These are phyloP conservation scores for Amaurobius ferox DNA, from an alignment of 2,888 invertebrate genomes.

Conservation along the genomic window DNA sequence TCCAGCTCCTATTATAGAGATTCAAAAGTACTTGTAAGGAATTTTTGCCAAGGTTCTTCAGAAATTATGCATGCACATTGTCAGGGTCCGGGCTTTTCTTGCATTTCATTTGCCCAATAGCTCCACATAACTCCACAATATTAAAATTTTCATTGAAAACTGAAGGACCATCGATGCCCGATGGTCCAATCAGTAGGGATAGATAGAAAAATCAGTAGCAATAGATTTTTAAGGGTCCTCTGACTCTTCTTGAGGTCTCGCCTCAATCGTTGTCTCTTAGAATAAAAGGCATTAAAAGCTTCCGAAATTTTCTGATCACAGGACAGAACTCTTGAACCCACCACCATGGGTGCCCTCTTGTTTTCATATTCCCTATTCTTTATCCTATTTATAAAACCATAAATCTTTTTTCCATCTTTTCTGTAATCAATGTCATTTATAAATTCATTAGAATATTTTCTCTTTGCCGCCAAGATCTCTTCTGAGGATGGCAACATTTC, in stretches of 20 bases:
- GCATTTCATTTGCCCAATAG: no score
- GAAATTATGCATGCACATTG: no score
- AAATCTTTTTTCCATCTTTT: no score
- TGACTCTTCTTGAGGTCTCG: slow-evolving; percentile 13
- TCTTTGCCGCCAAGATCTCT: slow-evolving; percentile 2
- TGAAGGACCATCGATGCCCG: no score
- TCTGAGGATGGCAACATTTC: not conserved
- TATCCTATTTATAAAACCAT: no score
- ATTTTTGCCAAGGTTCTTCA: no score
- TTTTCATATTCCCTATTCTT: not conserved
- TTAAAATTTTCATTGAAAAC: slow-evolving; percentile 12
- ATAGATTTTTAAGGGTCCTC: slow-evolving; percentile 7
- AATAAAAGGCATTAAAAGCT: slow-evolving; percentile 21
- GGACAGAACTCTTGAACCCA: slow-evolving; percentile 3
- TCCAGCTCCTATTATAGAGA: no score
- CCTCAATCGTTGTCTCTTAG: not conserved
- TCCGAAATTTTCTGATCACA: not conserved
- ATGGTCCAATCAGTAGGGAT: slow-evolving; percentile 4
- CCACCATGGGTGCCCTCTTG: no score
- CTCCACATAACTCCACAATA: slow-evolving; percentile 11
- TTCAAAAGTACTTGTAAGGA: no score
- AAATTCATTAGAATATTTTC: no score
- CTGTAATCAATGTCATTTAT: not conserved
- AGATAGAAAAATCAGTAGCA: not conserved
- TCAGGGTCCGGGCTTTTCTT: no score